A percentile compares a stretch with the other conserved stretches of the same genome.
Conservation (phyloP, 2,797 vertebrate genomes). For the Cottoperca gobio region DNA sequence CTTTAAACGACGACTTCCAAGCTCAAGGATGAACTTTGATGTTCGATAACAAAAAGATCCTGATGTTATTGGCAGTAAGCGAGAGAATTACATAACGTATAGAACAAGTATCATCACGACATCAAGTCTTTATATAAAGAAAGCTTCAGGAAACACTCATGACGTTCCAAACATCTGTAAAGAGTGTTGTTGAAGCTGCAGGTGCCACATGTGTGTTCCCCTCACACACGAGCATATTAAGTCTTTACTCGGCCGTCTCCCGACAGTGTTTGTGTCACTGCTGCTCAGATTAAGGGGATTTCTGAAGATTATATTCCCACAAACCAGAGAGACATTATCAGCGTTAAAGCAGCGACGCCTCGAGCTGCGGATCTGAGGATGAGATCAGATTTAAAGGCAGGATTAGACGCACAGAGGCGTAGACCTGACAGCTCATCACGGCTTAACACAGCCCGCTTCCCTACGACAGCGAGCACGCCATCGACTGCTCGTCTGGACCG, state of each 20-base stretch:
- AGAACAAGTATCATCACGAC: too few species aligned
- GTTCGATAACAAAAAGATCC: too few species aligned
- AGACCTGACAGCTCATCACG: conserved; percentile 76
- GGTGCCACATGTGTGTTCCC: too few species aligned
- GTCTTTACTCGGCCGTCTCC: conserved; percentile 54
- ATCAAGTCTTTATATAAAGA: too few species aligned
- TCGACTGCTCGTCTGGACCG: conserved; percentile 43
- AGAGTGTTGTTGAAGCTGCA: too few species aligned
- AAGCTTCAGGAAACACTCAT: too few species aligned
- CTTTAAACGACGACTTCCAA: too few species aligned
- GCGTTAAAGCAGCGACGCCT: conserved; percentile 73
- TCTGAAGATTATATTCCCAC: conserved; percentile 73
- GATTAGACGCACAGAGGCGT: conserved; percentile 76
- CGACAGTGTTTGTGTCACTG: conserved; percentile 65
- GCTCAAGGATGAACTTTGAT: too few species aligned
- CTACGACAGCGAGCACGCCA: conserved; percentile 40
- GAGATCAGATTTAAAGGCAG: conserved; percentile 74
- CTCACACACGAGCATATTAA: too few species aligned
- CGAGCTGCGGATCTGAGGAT: conserved; percentile 71
- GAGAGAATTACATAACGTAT: too few species aligned
- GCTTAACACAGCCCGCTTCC: conserved; percentile 70
- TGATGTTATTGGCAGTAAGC: too few species aligned
- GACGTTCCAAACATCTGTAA: too few species aligned
- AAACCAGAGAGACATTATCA: conserved; percentile 77
- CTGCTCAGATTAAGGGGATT: conserved; percentile 76